Conservation (phyloP, 2,888 invertebrate species). For the Leptopilina myrica region DNA sequence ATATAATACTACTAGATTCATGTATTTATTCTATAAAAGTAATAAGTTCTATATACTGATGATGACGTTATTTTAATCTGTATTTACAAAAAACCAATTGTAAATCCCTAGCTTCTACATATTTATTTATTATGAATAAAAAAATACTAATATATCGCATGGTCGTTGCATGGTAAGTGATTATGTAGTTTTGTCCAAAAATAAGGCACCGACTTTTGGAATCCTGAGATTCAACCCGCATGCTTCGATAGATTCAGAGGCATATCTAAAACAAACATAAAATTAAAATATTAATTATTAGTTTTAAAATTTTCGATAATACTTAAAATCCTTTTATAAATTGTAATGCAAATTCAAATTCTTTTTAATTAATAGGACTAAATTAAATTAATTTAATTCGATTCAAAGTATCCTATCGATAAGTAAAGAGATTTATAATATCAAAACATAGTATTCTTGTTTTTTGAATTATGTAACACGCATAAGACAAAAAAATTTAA, state of each 20-base stretch:
- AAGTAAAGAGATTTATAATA: too few species aligned
- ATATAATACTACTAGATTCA: slow-evolving; percentile 49
- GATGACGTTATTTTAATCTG: slow-evolving; percentile 67
- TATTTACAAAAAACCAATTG: slow-evolving; percentile 70
- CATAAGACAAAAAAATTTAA: too few species aligned
- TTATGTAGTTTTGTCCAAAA: slow-evolving; percentile 68
- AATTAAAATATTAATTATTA: too few species aligned
- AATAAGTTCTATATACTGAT: slow-evolving; percentile 68
- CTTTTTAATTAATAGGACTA: too few species aligned
- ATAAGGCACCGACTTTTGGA: slow-evolving; percentile 72
- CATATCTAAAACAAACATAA: slow-evolving; percentile 83
- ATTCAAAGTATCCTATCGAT: too few species aligned
- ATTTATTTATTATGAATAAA: slow-evolving; percentile 72
- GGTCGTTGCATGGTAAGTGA: slow-evolving; percentile 76
- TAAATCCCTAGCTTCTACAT: slow-evolving; percentile 69
- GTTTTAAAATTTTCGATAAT: too few species aligned
- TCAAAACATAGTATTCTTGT: too few species aligned
- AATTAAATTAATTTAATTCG: too few species aligned
- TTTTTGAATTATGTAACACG: too few species aligned
- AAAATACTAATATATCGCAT: slow-evolving; percentile 76
- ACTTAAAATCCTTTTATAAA: too few species aligned
- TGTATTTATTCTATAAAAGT: slow-evolving; percentile 64
- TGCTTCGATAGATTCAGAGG: slow-evolving; percentile 94
- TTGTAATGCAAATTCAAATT: too few species aligned
- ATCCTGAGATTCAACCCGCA: slow-evolving; percentile 79